A percentile compares a stretch with the other conserved stretches of the same genome.
Conservation (phyloP, 2,113 vertebrate species). For the Solea senegalensis region DNA sequence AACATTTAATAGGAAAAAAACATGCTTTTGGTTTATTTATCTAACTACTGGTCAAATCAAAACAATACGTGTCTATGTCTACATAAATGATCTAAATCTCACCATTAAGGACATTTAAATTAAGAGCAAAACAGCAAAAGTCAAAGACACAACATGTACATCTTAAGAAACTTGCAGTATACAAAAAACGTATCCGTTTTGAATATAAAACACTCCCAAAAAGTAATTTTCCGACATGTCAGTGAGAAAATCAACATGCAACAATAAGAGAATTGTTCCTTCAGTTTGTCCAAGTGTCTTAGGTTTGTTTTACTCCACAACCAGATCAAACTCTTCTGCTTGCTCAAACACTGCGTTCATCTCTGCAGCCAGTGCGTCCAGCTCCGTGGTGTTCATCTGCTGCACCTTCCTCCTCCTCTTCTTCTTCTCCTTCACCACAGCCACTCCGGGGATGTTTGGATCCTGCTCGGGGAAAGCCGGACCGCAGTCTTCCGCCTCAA, state of each 20-base stretch:
- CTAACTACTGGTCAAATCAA: not conserved
- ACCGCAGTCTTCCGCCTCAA: conserved; percentile 52
- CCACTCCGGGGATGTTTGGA: conserved; percentile 85
- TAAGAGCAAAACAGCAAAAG: not conserved
- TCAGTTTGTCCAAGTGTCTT: not conserved
- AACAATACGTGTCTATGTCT: not conserved
- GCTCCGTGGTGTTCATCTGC: conserved; percentile 77
- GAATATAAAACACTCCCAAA: too few species aligned
- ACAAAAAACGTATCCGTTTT: conserved; percentile 3
- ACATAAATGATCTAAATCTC: not conserved
- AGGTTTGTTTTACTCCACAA: conserved; percentile 83
- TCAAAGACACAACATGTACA: conserved; percentile 6
- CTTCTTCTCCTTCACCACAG: conserved; percentile 79
- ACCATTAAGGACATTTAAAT: conserved; percentile 5
- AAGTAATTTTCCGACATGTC: not conserved
- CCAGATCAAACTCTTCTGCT: conserved; percentile 87
- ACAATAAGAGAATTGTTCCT: not conserved
- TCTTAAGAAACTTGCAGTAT: not conserved
- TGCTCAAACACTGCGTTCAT: conserved; percentile 92
- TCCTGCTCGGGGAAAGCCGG: conserved; percentile 64
- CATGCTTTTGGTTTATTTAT: not conserved
- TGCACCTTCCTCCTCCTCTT: conserved; percentile 79
- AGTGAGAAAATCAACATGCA: not conserved
- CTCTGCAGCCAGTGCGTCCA: conserved; percentile 85
- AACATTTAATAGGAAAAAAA: not conserved